Base-by-base conservation (phyloP, 2,888 invertebrate species). In the Plagodis dolabraria region DNA sequence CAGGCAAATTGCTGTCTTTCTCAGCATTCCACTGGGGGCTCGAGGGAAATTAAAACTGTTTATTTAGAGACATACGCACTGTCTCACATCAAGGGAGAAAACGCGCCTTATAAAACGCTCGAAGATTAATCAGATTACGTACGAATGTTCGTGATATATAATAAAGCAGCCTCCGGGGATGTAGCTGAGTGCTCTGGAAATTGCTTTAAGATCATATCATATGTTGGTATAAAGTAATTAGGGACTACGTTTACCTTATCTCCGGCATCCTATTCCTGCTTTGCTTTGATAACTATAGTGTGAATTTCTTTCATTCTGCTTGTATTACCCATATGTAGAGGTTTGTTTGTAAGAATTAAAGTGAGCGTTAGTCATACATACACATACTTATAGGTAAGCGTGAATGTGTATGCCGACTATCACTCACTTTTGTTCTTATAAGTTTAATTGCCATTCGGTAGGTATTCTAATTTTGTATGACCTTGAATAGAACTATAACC, bases 21-120 rank as follows among this genome's bases (percentile, higher is more conserved):
- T 73, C 76, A 74, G 74, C 73, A 69, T 67, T 64, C 69, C 62
- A 72, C 64, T 11, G 22, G n/a, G 60, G 75, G 72, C 87, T 82
- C 86, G 52, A 61, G 86, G 87, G 84, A 87, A 87, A 87, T 87
- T 84, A 85, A 80, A 82, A 79, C 75, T 74, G 77, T 82, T 83
- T 85, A 82, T 85, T 80, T 79, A 79, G 75, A 81, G 66, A 72
- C 71, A 56, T 48, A 55, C 40, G 40, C 47, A 70, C 65, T 64
- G 70, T 70, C 72, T 77, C 77, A 74, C 69, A 73, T 75, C 75
- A 75, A 74, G 74, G 63, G 74, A 64, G 62, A 71, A 70, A 64
- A 68, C 66, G 61, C 60, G 61, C 65, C 64, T 65, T 69, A 63
- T 60, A 63, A 65, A 64, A 61, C 44, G 56, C 49, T 61, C 53